Evolutionary conservation across 2,113 vertebrate genomes (phyloP).

Genomic region (Sebastes schlegelii): DNA sequence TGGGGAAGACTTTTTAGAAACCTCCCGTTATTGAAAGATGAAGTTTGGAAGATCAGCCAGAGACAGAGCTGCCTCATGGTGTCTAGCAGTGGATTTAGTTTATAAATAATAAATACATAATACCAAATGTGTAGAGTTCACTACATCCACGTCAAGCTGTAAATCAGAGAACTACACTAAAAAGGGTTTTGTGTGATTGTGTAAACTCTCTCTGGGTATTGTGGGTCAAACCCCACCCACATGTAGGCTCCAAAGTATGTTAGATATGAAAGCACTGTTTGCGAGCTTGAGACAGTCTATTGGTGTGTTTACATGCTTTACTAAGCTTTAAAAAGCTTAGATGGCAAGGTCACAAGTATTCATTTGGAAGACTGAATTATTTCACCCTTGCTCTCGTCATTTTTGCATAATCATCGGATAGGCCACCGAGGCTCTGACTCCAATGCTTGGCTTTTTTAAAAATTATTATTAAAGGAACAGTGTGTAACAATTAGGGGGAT

Average conservation of each 20-base stretch:
- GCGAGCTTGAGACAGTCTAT: not conserved
- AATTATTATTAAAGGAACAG: not conserved
- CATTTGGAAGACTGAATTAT: not conserved
- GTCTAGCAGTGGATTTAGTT: slow-evolving; percentile 2
- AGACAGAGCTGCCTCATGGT: slow-evolving; percentile 10
- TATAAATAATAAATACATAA: not conserved
- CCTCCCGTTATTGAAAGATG: not conserved
- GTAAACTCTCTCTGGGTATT: slow-evolving; percentile 23
- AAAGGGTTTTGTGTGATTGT: slow-evolving; percentile 1
- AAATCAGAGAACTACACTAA: not conserved
- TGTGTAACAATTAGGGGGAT: no score
- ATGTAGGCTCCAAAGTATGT: slow-evolving; percentile 24
- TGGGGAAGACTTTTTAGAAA: not conserved
- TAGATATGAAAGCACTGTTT: slow-evolving; percentile 30
- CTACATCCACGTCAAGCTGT: not conserved
- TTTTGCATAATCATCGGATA: not conserved
- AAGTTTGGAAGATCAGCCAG: not conserved
- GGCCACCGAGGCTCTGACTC: not conserved
- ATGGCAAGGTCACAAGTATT: not conserved
- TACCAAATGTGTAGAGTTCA: not conserved
- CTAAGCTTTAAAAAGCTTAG: not conserved
- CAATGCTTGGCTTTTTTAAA: not conserved
- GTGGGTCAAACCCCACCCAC: slow-evolving; percentile 54
- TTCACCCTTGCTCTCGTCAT: not conserved
- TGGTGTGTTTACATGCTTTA: no score